phyloP scores from a whole-genome alignment of 2,797 vertebrate genomes.

The Enteromius argenteus region DNA sequence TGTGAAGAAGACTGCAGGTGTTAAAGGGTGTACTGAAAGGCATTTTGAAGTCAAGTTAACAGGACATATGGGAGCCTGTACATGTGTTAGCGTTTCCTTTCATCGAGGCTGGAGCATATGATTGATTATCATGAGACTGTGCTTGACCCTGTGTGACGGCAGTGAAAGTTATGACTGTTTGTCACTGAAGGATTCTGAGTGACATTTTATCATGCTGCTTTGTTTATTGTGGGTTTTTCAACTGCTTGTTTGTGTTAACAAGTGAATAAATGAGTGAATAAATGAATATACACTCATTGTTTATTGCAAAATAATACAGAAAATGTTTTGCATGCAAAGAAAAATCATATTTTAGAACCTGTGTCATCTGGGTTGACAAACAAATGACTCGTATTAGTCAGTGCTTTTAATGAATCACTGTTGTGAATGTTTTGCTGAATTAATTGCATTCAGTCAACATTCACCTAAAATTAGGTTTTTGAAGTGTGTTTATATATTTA shows the following conservation, averaged over 20 bases:
- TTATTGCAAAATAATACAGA: neutral
- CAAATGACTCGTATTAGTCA: neutral
- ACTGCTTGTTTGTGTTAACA: neutral
- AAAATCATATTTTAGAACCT: neutral
- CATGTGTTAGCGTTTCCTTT: constrained; percentile 47
- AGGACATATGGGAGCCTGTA: constrained; percentile 46
- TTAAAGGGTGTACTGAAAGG: constrained; percentile 27
- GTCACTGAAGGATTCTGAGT: constrained; percentile 10
- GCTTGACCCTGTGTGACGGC: constrained; percentile 7
- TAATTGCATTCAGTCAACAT: neutral
- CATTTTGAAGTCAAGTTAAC: constrained; percentile 45
- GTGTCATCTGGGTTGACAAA: neutral
- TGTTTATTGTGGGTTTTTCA: neutral
- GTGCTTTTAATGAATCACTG: neutral
- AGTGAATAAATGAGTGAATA: neutral
- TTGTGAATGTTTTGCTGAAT: neutral
- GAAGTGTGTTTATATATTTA: neutral
- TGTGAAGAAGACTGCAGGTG: constrained; percentile 36
- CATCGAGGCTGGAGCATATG: constrained; percentile 33
- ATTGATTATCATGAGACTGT: constrained; percentile 34
- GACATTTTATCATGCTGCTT: neutral
- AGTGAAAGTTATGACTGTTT: constrained; percentile 25
- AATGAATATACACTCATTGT: neutral
- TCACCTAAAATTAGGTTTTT: neutral
- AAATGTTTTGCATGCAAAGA: neutral